phyloP scores from a whole-genome alignment of 2,113 vertebrate genomes.

The Alethe diademata region DNA sequence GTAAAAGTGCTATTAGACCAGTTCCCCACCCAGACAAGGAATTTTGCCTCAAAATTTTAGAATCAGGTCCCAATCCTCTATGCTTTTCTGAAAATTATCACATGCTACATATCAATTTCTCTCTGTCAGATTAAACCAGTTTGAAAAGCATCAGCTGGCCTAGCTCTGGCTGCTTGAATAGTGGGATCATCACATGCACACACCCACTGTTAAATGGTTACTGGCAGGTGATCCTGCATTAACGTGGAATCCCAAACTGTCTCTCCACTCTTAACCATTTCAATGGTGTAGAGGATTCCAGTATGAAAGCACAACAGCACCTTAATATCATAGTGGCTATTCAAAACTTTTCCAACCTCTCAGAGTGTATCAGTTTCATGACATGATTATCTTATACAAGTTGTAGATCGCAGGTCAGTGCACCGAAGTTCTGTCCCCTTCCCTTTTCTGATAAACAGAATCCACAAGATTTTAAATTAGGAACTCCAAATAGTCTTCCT shows the following conservation, averaged over 20 bases:
- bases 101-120: rapidly evolving
- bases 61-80: neutral
- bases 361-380: neutral
- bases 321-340: neutral
- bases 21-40: neutral
- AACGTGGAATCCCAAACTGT: neutral
- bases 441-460: neutral
- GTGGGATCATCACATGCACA: rapidly evolving
- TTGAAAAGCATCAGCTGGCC: neutral
- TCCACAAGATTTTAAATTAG: neutral
- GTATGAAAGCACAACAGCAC: neutral
- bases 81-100: neutral
- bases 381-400: neutral
- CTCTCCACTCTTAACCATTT: neutral
- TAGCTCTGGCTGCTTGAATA: no score
- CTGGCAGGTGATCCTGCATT: neutral
- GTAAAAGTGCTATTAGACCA: neutral
- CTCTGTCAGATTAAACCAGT: neutral
- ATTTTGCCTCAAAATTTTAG: neutral
- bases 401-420: neutral
- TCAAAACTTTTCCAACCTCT: neutral
- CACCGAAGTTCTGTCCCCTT: neutral
- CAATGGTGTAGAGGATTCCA: neutral
- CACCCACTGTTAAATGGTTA: neutral
- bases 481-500: neutral